Evolutionary conservation across 2,113 vertebrate genomes (phyloP), one percentile per base, ranked within the genome.

Genomic region (Cacatua alba): DNA sequence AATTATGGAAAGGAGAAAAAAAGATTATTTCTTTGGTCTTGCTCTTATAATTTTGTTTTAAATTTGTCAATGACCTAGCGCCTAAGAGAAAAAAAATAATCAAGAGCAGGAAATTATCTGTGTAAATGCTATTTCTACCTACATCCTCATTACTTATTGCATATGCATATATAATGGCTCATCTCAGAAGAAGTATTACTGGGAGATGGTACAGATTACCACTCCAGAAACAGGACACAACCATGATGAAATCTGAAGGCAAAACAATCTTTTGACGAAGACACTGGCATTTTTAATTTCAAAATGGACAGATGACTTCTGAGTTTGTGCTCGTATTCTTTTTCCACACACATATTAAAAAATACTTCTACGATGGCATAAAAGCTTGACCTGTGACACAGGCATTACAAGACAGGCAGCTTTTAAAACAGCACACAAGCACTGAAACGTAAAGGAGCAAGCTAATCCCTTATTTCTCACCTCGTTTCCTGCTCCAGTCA

Each of bases 401-500:
- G 55, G 60, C 57, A 74, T 41, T 84, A 68, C 59, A 86, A 65
- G 63, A 55, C 76, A 86, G n/a, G 69, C 67, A 90, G 33, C 70
- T 90, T 93, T 83, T 82, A 51, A 60, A 78, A 68, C 13, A 76
- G 49, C 41, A 75, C n/a, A 46, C 26, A 80, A 72, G 57, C 52
- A 55, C 0, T 57, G 52, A 90, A 82, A 24, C 43, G 60, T 46
- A 91, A 83, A 86, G 29, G 37, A 48, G 18, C 46, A 71, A 79
- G 5, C 37, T 80, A 90, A 64, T 82, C 18, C 46, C 39, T 74
- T 85, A 63, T 39, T 69, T 77, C 98, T 97, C 97, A 99, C 99
- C 99, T 99, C 98, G 98, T 82, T 98, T 98, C 85, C 99, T 98
- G 95, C 99, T 99, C 99, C 99, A 99, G 29, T 99, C 98, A 87